These are phyloP conservation scores for Polymixis lichenea DNA, from an alignment of 2,888 invertebrate genomes.

Conservation along the genomic window DNA sequence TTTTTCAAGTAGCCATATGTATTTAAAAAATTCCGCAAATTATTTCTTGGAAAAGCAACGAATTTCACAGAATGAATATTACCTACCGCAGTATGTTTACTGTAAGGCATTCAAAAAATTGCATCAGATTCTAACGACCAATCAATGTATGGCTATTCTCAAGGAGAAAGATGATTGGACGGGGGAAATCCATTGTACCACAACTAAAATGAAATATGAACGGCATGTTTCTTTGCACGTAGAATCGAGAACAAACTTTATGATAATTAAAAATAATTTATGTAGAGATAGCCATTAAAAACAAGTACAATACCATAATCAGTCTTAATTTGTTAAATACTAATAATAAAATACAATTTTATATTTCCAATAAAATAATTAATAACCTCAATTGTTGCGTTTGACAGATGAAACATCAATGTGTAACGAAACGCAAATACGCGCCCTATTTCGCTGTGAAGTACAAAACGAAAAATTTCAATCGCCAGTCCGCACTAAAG, in stretches of 20 bases:
- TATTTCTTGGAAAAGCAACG: neutral
- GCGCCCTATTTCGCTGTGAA: conserved; percentile 63
- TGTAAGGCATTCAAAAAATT: conserved; percentile 76
- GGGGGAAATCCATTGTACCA: conserved; percentile 37
- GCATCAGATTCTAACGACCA: conserved; percentile 72
- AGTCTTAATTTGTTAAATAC: accelerated
- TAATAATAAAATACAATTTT: neutral
- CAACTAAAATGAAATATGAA: conserved; percentile 14
- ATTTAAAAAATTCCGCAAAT: neutral
- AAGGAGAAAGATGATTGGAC: conserved; percentile 61
- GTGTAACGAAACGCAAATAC: conserved; percentile 70
- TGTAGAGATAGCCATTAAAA: no score
- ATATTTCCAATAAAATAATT: neutral
- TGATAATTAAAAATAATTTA: no score
- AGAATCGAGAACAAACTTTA: conserved; percentile 2
- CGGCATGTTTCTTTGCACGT: conserved; percentile 48
- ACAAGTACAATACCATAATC: accelerated
- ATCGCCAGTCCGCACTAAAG: conserved; percentile 71
- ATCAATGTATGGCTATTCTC: conserved; percentile 49
- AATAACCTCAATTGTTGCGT: neutral
- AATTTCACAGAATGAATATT: conserved; percentile 31
- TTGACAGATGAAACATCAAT: conserved; percentile 21
- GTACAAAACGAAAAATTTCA: conserved; percentile 52
- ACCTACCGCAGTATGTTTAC: conserved; percentile 15
- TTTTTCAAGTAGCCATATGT: neutral